Base-by-base conservation (phyloP, 2,888 invertebrate genomes). In the Cantharis rufa region DNA sequence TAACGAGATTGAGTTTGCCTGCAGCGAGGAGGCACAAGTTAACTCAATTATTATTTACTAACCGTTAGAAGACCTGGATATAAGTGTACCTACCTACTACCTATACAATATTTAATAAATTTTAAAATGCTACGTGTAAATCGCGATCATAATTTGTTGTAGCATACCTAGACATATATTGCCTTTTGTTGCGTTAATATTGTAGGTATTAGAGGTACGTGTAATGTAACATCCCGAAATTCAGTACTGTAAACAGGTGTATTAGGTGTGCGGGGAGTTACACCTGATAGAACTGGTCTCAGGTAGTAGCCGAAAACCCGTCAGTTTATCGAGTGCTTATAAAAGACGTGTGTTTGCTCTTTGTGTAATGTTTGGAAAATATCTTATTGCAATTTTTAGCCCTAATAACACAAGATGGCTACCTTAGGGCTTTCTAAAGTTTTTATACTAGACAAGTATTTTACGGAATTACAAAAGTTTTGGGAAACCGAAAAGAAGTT, bases 401-500 rank as follows among this genome's bases (percentile, higher is more conserved):
- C 79, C 79, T 77, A 75, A 75, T 74, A 73, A 69, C 28, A 62
- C 77, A 77, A 89, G 90, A 97, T 97, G 97, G 96, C 97, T 92
- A 96, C 96, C 90, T 92, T 97, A 91, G 97, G 97, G 91, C 94
- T 97, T 86, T 96, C 96, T 88, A 97, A 97, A 92, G 97, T 97
- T 90, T 97, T 97, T 93, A 97, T 97, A 89, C 93, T 97, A 92
- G 97, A 97, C 93, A 97, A 97, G 90, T 97, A 97, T 90, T 97
- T 97, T 90, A 96, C 96, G 83, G 97, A 97, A 90, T 92, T 98
- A 89, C 96, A 96, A 89, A 97, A 97, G 91, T 96, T 97, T 91
- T 96, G 97, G 96, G 96, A 97, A 90, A 96, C 96, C 80, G 98
- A 98, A 90, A 96, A 97, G 91, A 96, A 96, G 90, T 91, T 96